Percentiles rank a stretch among this genome's conserved stretches.
Conservation (phyloP, 2,113 vertebrate species). For the Ceyx melanurus region DNA sequence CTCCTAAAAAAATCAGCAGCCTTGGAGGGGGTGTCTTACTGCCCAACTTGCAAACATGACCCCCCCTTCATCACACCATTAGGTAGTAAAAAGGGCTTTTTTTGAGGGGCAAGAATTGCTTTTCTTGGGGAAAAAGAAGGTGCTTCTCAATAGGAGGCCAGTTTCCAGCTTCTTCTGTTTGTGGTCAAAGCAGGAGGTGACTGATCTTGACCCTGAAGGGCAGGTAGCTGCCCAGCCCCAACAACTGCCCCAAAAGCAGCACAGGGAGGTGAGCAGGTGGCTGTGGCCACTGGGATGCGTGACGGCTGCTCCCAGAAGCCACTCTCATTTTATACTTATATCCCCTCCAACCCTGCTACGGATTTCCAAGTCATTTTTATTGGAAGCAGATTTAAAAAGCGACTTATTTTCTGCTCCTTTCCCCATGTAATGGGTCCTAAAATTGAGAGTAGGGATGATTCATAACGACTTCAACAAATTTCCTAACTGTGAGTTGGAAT, state of each 20-base stretch:
- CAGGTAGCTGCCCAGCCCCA: background rate
- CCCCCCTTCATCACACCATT: background rate
- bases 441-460: constrained; percentile 22
- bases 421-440: background rate
- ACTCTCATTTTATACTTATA: background rate
- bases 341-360: rapidly evolving
- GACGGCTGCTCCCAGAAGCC: rapidly evolving
- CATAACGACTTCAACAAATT: background rate
- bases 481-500: background rate
- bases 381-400: background rate
- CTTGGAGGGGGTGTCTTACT: too few species aligned
- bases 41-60: background rate
- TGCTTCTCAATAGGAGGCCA: rapidly evolving
- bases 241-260: background rate
- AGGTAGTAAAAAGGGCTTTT: background rate
- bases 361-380: background rate
- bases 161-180: background rate
- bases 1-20: background rate
- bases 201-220: background rate
- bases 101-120: background rate
- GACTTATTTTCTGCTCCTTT: constrained; percentile 23
- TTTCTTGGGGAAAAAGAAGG: background rate
- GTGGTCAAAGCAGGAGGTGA: background rate
- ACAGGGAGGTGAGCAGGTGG: background rate
- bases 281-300: background rate